phyloP scores from a whole-genome alignment of 2,888 invertebrate genomes.

The Petrolisthes manimaculis region DNA sequence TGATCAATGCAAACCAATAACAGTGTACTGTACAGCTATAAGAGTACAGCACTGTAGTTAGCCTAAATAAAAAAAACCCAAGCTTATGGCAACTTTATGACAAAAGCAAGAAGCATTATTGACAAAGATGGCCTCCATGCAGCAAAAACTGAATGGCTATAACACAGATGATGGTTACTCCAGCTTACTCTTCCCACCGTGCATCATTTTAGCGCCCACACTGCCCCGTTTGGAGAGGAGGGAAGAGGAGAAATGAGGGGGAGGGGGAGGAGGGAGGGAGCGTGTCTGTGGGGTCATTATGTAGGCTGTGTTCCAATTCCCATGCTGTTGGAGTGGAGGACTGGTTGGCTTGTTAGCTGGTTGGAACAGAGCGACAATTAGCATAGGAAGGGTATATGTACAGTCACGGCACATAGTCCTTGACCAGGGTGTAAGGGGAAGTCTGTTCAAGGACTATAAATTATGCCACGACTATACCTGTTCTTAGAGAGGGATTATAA shows the following conservation, averaged over 20 bases:
- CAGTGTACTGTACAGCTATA: too few species aligned
- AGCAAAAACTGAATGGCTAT: too few species aligned
- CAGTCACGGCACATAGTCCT: background rate
- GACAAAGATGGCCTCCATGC: too few species aligned
- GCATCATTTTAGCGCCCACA: conserved; percentile 35
- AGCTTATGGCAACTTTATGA: too few species aligned
- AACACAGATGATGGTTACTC: background rate
- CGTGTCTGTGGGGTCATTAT: conserved; percentile 24
- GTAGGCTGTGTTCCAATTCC: background rate
- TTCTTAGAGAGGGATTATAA: background rate
- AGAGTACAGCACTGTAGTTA: too few species aligned
- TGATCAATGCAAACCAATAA: too few species aligned
- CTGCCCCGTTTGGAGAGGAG: conserved; percentile 28
- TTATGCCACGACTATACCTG: background rate
- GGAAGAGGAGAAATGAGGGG: conserved; percentile 9
- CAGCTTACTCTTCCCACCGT: conserved; percentile 40
- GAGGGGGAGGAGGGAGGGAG: conserved; percentile 19
- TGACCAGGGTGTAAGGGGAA: too few species aligned
- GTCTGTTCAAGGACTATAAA: too few species aligned
- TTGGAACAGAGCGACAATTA: background rate
- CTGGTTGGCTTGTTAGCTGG: background rate
- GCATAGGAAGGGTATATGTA: background rate
- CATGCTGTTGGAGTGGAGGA: background rate
- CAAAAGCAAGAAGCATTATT: too few species aligned
- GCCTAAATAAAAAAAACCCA: too few species aligned